Base-by-base conservation (phyloP, 2,797 vertebrate species). In the Anguilla obscura region DNA sequence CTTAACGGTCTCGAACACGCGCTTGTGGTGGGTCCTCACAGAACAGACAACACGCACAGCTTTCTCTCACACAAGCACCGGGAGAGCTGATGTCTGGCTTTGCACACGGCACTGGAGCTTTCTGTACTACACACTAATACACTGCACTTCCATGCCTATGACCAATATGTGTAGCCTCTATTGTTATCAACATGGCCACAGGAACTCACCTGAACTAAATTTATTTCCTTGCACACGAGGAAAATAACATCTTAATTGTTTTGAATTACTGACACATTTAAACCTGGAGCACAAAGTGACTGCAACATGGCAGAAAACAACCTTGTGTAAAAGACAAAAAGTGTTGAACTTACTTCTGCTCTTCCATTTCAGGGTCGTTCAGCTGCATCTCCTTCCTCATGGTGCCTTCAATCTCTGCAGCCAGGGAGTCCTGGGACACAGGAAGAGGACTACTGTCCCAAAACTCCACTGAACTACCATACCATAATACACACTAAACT, bases 321-420 rank as follows among this genome's bases (percentile, higher is more conserved):
- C 21, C 9, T 2, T 5, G 0, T 16, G 33, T 83, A n/a, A 83
- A 83, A 76, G 33, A n/a, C 48, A 84, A 69, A 69, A n/a, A 27
- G 24, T 79, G 8, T 9, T 18, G 9, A 24, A 56, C 88, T 0
- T 97, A 99, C 98, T 96, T 97, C 87, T 97, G 95, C 54, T 99
- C 98, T 9, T 97, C 96, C 30, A 96, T 96, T 60, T 99, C 98
- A 0, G 97, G 95, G 82, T 97, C 97, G 58, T 99, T 98, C 92
- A 98, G 88, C 92, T 97, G 98, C 89, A 99, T 87, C 88, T 99
- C 98, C 93, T 98, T 99, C 90, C 99, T 97, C 98, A 99, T 99
- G 0, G 97, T 97, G 52, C 98, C 99, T 94, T 99, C 99, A n/a
- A 99, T 99, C 93, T 99, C 99, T 18, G 98, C 98, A 2, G 98